These are phyloP conservation scores for Caenorhabditis latens DNA, from an alignment of 1,140 invertebrate species.

Conservation along the genomic window DNA sequence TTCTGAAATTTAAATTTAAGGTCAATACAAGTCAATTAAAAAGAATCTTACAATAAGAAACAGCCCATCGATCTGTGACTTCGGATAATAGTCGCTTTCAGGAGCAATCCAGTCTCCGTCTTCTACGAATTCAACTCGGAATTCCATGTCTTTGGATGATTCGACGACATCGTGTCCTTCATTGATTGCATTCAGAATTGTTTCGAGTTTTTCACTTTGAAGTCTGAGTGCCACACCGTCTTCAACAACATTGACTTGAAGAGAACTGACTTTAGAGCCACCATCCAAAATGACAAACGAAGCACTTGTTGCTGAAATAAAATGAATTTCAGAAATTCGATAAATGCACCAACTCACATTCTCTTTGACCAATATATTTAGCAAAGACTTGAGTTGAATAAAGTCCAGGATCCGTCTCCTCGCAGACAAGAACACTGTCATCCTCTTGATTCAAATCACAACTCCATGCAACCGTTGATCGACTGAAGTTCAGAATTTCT, in stretches of 20 bases:
- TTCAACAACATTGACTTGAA: slow-evolving; percentile 56
- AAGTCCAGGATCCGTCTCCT: slow-evolving; percentile 53
- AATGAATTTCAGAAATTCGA: neutral
- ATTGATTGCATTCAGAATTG: slow-evolving; percentile 29
- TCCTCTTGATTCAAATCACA: slow-evolving; percentile 39
- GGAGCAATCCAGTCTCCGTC: slow-evolving; percentile 22
- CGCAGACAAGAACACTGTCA: slow-evolving; percentile 54
- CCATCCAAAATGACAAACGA: slow-evolving; percentile 62
- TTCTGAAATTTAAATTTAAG: slow-evolving; percentile 27
- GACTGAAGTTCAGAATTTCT: slow-evolving; percentile 28
- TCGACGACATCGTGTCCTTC: slow-evolving; percentile 13
- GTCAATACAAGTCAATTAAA: neutral
- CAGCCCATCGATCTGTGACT: slow-evolving; percentile 49
- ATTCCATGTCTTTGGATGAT: slow-evolving; percentile 40
- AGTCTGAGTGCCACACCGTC: slow-evolving; percentile 54
- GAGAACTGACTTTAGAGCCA: slow-evolving; percentile 38
- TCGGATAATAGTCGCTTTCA: slow-evolving; percentile 21
- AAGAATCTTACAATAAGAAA: neutral
- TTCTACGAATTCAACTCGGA: slow-evolving; percentile 17
- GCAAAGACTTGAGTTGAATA: slow-evolving; percentile 57
- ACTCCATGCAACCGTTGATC: slow-evolving; percentile 55
- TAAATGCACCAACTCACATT: neutral
- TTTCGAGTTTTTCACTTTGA: slow-evolving; percentile 2
- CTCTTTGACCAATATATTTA: slow-evolving; percentile 12
- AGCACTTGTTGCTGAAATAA: slow-evolving; percentile 39